Percentiles rank a stretch among this genome's conserved stretches.
Conservation (phyloP, 2,888 invertebrate genomes). For the Falcaria lacertinaria region DNA sequence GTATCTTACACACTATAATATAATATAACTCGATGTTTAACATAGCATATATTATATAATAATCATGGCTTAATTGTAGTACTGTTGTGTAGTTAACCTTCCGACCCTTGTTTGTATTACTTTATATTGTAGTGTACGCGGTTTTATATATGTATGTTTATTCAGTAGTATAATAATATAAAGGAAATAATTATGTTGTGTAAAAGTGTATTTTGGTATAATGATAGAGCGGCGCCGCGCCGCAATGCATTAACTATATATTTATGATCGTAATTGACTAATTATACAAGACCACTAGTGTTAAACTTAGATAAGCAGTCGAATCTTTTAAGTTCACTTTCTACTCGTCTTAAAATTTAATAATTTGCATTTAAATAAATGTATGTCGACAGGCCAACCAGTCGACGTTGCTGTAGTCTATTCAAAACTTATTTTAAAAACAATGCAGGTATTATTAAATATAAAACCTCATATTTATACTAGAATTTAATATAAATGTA, state of each 20-base stretch:
- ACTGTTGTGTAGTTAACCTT: conserved; percentile 77
- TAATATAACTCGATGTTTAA: conserved; percentile 61
- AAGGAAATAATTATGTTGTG: conserved; percentile 70
- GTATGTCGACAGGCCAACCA: conserved; percentile 46
- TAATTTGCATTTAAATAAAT: conserved; percentile 63
- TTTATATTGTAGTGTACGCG: conserved; percentile 76
- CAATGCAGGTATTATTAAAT: conserved; percentile 79
- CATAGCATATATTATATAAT: conserved; percentile 71
- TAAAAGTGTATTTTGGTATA: conserved; percentile 76
- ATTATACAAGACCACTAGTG: conserved; percentile 74
- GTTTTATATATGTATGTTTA: conserved; percentile 79
- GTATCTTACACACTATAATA: conserved; percentile 68
- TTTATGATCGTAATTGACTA: conserved; percentile 81
- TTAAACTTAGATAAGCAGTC: conserved; percentile 70
- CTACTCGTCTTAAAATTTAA: conserved; percentile 54
- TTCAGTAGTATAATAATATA: conserved; percentile 68
- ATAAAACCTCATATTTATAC: conserved; percentile 77
- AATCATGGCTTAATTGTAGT: conserved; percentile 78
- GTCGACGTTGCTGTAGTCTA: conserved; percentile 61
- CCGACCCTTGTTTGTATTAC: conserved; percentile 78
- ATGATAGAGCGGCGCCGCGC: conserved; percentile 31
- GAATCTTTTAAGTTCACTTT: conserved; percentile 64
- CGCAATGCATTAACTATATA: conserved; percentile 51
- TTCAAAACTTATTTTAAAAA: conserved; percentile 73
- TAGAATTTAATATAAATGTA: conserved; percentile 76